phyloP scores from a whole-genome alignment of 1,140 invertebrate species.

The Sitophilus oryzae region DNA sequence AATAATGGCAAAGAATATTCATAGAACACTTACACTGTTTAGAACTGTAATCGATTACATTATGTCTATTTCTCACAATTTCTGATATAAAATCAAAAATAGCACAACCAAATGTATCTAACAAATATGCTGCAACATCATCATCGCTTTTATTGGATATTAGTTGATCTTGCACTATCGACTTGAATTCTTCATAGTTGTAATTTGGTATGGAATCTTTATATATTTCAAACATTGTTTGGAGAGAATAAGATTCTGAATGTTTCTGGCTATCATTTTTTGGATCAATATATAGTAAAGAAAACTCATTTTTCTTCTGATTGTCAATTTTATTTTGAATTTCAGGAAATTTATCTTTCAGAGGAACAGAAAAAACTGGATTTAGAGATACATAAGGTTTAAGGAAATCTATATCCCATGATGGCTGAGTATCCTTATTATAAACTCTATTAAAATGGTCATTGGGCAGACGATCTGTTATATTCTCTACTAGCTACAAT shows the following conservation, averaged over 20 bases:
- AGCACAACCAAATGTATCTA: conserved; percentile 84
- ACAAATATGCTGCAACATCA: conserved; percentile 79
- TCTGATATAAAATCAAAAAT: conserved; percentile 78
- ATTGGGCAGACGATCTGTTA: conserved; percentile 24
- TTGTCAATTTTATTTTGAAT: conserved; percentile 22
- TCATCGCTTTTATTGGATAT: conserved; percentile 58
- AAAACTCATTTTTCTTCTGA: conserved; percentile 17
- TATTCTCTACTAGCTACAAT: conserved; percentile 25
- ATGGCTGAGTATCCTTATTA: neutral
- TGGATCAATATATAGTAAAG: conserved; percentile 22
- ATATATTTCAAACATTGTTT: conserved; percentile 30
- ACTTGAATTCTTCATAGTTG: conserved; percentile 27
- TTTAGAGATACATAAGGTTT: conserved; percentile 17
- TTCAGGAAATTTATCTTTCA: conserved; percentile 27
- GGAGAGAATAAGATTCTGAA: conserved; percentile 16
- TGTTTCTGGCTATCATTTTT: conserved; percentile 3
- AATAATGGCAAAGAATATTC: too few species aligned
- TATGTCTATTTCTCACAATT: conserved; percentile 64
- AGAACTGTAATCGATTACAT: conserved; percentile 39
- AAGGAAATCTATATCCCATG: conserved; percentile 5
- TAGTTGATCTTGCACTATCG: conserved; percentile 25
- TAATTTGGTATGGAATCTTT: conserved; percentile 23
- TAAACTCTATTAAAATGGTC: conserved; percentile 19
- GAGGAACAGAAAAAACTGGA: conserved; percentile 30
- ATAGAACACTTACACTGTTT: conserved; percentile 20